Conservation (phyloP, 2,113 vertebrate species). For the Poeciliopsis turrubarensis region DNA sequence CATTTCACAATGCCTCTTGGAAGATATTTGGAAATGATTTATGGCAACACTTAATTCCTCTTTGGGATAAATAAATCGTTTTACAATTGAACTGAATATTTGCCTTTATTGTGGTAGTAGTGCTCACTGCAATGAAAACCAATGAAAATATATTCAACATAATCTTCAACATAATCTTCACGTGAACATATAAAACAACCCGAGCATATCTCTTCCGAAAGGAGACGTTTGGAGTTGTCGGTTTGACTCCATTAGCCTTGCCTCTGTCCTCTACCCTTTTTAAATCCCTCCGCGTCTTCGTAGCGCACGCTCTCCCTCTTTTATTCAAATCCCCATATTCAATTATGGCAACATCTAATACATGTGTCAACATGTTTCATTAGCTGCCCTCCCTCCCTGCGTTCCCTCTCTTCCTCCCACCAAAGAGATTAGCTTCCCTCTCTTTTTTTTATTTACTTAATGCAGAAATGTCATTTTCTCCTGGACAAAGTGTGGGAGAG, state of each 20-base stretch:
- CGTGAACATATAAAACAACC: not conserved
- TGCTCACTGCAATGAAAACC: not conserved
- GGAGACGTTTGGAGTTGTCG: slow-evolving; percentile 1
- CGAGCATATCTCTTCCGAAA: not conserved
- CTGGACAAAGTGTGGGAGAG: slow-evolving; percentile 41
- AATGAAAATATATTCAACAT: not conserved
- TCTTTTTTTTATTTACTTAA: slow-evolving; percentile 64
- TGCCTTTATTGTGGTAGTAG: not conserved
- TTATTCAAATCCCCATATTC: slow-evolving; percentile 66
- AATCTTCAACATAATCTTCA: not conserved
- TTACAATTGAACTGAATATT: no score
- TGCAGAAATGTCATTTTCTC: slow-evolving; percentile 58
- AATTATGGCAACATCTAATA: slow-evolving; percentile 71
- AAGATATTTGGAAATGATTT: no score
- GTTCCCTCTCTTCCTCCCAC: slow-evolving; percentile 29
- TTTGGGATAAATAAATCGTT: no score
- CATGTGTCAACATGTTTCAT: slow-evolving; percentile 75
- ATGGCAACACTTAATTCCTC: no score
- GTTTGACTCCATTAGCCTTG: slow-evolving; percentile 30
- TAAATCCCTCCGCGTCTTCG: slow-evolving; percentile 53
- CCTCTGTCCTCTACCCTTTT: slow-evolving; percentile 37
- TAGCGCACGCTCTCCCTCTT: slow-evolving; percentile 25
- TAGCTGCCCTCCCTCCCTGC: slow-evolving; percentile 41
- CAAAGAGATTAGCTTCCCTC: slow-evolving; percentile 62
- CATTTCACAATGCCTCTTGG: no score